Conservation (phyloP, 1,140 invertebrate species). For the Thaumatotibia leucotreta region DNA sequence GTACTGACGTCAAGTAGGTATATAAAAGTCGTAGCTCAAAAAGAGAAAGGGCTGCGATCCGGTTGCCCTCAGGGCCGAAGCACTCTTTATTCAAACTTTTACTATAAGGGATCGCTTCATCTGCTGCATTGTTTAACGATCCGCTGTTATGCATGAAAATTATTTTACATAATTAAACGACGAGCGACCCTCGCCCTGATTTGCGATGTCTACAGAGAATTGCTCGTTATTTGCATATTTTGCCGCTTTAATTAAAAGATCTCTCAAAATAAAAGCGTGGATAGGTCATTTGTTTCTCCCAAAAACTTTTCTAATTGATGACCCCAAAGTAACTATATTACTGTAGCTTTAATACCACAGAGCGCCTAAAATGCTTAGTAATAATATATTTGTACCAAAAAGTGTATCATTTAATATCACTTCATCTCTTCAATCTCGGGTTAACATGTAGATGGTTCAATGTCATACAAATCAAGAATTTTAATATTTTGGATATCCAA, state of each 20-base stretch:
- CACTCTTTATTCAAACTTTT: slow-evolving; percentile 61
- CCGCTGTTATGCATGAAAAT: slow-evolving; percentile 67
- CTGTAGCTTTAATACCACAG: too few species aligned
- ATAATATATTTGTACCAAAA: too few species aligned
- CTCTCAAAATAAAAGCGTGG: neutral
- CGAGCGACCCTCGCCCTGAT: slow-evolving; percentile 61
- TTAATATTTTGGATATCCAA: too few species aligned
- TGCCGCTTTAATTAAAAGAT: slow-evolving; percentile 54
- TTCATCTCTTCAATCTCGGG: too few species aligned
- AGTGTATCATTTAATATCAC: too few species aligned
- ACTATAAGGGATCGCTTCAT: slow-evolving; percentile 55
- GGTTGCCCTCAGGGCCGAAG: slow-evolving; percentile 46
- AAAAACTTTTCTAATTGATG: neutral
- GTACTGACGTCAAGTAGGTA: neutral
- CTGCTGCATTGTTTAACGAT: slow-evolving; percentile 67
- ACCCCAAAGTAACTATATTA: neutral
- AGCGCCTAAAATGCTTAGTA: too few species aligned
- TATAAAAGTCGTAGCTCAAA: slow-evolving; percentile 23
- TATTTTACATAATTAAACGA: slow-evolving; percentile 74
- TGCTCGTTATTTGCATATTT: slow-evolving; percentile 63
- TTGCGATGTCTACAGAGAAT: slow-evolving; percentile 63
- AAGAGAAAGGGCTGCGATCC: slow-evolving; percentile 38
- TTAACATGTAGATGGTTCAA: too few species aligned
- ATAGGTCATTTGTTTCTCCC: neutral
- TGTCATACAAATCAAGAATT: too few species aligned